Conservation (phyloP, 2,113 vertebrate genomes). For the Oreotragus oreotragus region DNA sequence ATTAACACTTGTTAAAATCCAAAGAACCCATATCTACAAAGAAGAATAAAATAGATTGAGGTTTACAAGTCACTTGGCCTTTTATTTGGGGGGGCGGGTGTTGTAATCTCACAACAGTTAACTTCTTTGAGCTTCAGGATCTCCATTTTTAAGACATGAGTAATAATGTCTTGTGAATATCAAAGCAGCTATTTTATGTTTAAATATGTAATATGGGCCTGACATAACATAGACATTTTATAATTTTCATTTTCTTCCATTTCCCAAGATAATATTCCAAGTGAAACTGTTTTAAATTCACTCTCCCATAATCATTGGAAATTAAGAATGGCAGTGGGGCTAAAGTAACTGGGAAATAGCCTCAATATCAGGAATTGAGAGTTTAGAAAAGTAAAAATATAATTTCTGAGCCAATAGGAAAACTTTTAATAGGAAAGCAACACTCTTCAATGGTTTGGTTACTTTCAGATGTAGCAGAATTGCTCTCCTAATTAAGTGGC, state of each 20-base stretch:
- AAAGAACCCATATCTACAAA: background rate
- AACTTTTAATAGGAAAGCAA: background rate
- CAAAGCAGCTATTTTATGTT: background rate
- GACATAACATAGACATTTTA: background rate
- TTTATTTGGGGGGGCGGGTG: background rate
- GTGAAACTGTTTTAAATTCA: background rate
- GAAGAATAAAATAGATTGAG: background rate
- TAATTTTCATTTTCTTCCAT: background rate
- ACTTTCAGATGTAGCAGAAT: conserved; percentile 30
- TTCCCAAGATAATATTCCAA: background rate
- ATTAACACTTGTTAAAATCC: background rate
- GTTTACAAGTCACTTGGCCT: background rate
- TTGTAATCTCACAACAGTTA: background rate
- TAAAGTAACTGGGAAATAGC: background rate
- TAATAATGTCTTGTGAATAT: background rate
- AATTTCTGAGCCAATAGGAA: background rate
- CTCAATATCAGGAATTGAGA: background rate
- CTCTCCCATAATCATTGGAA: background rate
- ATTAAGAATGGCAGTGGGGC: background rate
- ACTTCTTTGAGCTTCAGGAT: background rate
- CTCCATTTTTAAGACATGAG: background rate
- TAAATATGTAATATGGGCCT: background rate
- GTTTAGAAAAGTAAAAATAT: background rate
- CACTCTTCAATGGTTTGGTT: background rate
- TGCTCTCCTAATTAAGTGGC: conserved; percentile 51